Percentiles rank a stretch among this genome's conserved stretches.
Evolutionary conservation across 2,113 vertebrate species (phyloP).

Genomic region (Apeltes quadracus): DNA sequence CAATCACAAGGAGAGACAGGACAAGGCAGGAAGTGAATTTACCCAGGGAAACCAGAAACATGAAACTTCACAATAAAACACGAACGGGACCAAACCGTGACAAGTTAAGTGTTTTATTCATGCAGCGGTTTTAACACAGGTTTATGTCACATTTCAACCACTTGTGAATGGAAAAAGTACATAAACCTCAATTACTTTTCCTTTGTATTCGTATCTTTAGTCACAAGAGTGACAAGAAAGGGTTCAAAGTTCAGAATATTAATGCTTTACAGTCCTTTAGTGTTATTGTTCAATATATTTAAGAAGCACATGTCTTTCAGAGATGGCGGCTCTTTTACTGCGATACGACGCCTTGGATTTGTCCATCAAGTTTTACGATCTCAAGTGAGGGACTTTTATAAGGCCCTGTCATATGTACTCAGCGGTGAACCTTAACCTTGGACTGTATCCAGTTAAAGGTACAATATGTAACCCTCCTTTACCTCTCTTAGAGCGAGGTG

Average conservation of each 20-base stretch:
- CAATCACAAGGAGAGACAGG: too few species aligned
- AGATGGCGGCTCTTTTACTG: neutral
- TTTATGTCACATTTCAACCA: neutral
- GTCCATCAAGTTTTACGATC: conserved; percentile 31
- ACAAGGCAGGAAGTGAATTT: too few species aligned
- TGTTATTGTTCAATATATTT: conserved; percentile 14
- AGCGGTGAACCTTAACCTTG: neutral
- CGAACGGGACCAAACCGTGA: too few species aligned
- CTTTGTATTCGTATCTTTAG: conserved; percentile 6
- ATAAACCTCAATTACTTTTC: neutral
- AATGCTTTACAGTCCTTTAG: conserved; percentile 8
- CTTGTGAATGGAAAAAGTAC: neutral
- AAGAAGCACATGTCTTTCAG: neutral
- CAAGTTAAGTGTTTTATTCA: neutral
- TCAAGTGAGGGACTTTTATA: neutral
- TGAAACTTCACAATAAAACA: too few species aligned
- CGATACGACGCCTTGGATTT: conserved; percentile 1
- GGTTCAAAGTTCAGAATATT: conserved; percentile 20
- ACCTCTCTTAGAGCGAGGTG: neutral
- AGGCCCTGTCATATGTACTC: neutral
- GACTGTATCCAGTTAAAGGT: neutral
- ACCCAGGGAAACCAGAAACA: too few species aligned
- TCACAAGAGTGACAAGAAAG: neutral
- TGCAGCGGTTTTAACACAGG: neutral
- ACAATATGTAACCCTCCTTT: neutral